Evolutionary conservation across 2,888 invertebrate species (phyloP), one percentile per base, ranked within the genome.

Genomic region (Steinernema scapterisci): DNA sequence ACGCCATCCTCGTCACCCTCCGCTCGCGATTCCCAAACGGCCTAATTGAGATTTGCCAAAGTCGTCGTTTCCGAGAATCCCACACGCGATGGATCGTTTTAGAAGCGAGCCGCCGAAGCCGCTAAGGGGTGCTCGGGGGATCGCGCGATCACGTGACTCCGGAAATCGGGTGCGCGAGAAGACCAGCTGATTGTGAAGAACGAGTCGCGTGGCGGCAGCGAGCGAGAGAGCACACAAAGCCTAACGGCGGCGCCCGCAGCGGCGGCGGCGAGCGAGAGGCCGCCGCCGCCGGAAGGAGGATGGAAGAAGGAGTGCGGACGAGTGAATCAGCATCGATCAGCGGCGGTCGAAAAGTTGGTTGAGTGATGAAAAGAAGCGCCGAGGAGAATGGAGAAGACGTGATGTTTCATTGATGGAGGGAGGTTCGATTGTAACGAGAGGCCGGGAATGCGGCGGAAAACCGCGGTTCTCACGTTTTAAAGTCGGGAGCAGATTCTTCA

Each of bases 41-140:
- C 63, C 63, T 63, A 63, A 63, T 63, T 63, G 63, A 27, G 63
- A 63, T 48, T 48, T 27, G 16, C 63, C 63, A 31, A 25, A 63
- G 63, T 16, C 63, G 25, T 63, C 16, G 9, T 38, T 38, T 9
- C 38, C 5, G 38, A 38, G 38, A 38, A 38, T 38, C 38, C 38
- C 38, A 38, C 38, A 38, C 38, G 9, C 38, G 9, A 38, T n/a
- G 38, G 9, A 9, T 38, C 38, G 38, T 38, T 38, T 3, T 9
- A 38, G 38, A 9, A 38, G 3, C 38, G 38, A 38, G 3, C 38
- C 38, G 3, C 38, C 38, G 38, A 9, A 38, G 38, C 38, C 38
- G 3, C 38, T 38, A 9, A 38, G 38, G n/a, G 38, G 38, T 31
- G 27, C 31, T 25, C 63, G 25, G 16, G 16, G 16, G 16, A 25